Evolutionary conservation across 2,797 vertebrate species (phyloP), one percentile per base, ranked within the genome.

Genomic region (Oryzias dopingdopingensis): DNA sequence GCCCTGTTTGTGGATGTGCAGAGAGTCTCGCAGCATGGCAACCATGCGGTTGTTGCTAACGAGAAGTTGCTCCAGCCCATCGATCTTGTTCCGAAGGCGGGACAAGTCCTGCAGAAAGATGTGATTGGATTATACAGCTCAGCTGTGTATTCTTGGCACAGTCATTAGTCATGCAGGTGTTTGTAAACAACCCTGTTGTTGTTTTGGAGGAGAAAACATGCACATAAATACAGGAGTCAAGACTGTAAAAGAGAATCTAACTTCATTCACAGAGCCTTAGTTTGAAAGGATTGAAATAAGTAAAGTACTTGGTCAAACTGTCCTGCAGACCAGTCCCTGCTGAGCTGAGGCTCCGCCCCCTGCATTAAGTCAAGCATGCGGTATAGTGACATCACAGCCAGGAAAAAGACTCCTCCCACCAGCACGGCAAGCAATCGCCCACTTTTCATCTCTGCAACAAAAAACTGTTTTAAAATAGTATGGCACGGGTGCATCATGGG

Each of bases 31-130:
- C 77, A 98, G 93, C 44, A 87, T 92, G 62, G 90, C 93, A 77
- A 98, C 95, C 75, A 98, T 93, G 23, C 89, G 93, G 81, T 96
- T 96, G 88, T 97, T 98, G 6, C 92, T 90, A 41, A 98, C 87
- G 23, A 96, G 90, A 26, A 37, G 10, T 10, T 62, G 91, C 76
- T 98, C 96, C 74, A 98, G 85, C 61, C 92, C 92, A 73, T 95
- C 94, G 64, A 98, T 96, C 91, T 95, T 96, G 74, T 93, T 89
- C 89, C 95, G 95, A 61, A 97, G 86, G 83, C 90, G 89, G 64
- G 87, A 93, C 75, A 97, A 90, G 32, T 96, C 94, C 96, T 96
- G 45, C 8, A 45, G 14, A 79, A 14, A 63, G 4, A 47, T 5
- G 52, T 44, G 13, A 74, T 44, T 70, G 29, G 59, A 32, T 51